Evolutionary conservation across 53 echinoderm and acorn worm genomes (phyloP), one percentile per base, ranked within the genome.

Genomic region (Arbacia lixula): DNA sequence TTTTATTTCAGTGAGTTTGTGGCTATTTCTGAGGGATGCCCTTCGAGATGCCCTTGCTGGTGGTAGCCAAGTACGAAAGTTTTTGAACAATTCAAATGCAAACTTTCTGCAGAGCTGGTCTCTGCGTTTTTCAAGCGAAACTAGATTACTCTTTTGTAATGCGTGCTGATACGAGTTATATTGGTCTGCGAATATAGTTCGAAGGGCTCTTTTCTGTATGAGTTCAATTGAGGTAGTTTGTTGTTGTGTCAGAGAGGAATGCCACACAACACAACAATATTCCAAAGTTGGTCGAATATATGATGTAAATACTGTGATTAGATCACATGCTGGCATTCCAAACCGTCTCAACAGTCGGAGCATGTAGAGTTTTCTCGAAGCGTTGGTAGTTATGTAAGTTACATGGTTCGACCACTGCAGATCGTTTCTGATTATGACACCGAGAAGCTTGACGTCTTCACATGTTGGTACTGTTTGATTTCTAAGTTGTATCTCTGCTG

Each of bases 1-100:
- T 24, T 36, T 41, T 1, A 39, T 42, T 43, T 69, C 71, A 36
- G 12, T 42, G 20, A 69, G 41, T 69, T 26, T 69, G n/a, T 69
- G 21, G 38, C 43, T 25, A 36, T 69, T 69, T 69, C 46, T 6
- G 12, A 69, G 43, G n/a, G n/a, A n/a, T 26, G 39, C 8, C 0
- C 71, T 5, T 0, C 46, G 40, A 12, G 42, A 41, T 22, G 11
- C 17, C 28, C 71, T 39, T 4, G 40, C 28, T 5, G 46, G 22
- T 42, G 50, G 72, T 37, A 71, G 50, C 72, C 72, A 71, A 17
- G 41, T 30, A 12, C 72, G 50, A 71, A 49, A 40, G 31, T 29
- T 49, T 5, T 50, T 49, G 17, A 49, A 71, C 1, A 64, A 27
- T 17, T 64, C 29, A 6, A 10, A 12, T 10, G 64, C 32, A 30